Evolutionary conservation across 1,140 invertebrate genomes (phyloP), one percentile per base, ranked within the genome.

Genomic region (Neocloeon triangulifer): DNA sequence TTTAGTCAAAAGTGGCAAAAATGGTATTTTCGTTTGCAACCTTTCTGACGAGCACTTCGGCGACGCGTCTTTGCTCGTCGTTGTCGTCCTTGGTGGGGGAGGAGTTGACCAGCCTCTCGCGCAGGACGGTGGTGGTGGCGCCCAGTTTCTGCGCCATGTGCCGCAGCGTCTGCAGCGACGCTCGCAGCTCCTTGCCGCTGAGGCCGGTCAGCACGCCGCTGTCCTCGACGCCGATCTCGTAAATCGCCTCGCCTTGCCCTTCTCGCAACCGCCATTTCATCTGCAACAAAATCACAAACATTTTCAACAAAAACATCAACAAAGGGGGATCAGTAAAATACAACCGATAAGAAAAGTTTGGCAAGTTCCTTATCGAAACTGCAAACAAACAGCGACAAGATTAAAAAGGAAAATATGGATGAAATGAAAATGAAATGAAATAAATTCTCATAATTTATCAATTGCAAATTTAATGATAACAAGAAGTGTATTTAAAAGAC

Each of bases 151-250:
- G 53, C 5, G 82, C 81, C 86, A 95, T 94, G 36, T 70, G 63
- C 29, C 73, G 56, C 12, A 95, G 55, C 1, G 85, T 86, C 28
- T 66, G 59, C 27, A 95, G 53, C 17, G 81, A 89, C 4, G 71
- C 71, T 19, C 68, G 62, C 62, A 95, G 74, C 31, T 91, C 84
- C 9, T 67, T 56, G 32, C 66, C 63, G 8, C 67, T 65, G 5
- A 95, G 58, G 6, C 89, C 88, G 8, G 75, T 64, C 38, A 94
- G 51, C 17, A 71, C 61, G 1, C 91, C 91, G 52, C 77, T 85
- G 53, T 96, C 91, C 36, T 86, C 79, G 0, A 96, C 89, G 0
- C 89, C 88, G 30, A 95, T 82, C 58, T 92, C 84, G 58, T 97
- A 97, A 40, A 96, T 84, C 1, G 88, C 88, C 52, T 89, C 82